These are phyloP conservation scores for Zaprionus kolodkinae DNA, from an alignment of 1,140 invertebrate species.

Conservation along the genomic window DNA sequence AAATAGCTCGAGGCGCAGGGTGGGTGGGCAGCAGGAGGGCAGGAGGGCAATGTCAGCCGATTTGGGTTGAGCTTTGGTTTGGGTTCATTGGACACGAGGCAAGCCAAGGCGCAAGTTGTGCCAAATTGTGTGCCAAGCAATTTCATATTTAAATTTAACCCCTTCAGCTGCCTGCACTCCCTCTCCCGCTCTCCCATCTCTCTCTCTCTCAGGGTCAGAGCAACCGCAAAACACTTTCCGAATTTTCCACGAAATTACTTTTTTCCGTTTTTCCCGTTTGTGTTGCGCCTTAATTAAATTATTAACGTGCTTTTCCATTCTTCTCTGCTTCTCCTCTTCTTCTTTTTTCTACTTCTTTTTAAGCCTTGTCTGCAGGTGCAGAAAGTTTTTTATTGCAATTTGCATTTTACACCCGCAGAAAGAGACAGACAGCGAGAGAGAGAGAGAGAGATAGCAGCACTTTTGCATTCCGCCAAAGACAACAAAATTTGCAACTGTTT, in stretches of 20 bases:
- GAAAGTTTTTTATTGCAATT: slow-evolving; percentile 22
- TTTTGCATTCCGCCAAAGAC: not conserved
- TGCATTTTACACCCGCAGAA: slow-evolving; percentile 29
- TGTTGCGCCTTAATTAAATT: slow-evolving; percentile 3
- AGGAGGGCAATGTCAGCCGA: not conserved
- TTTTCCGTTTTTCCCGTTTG: not conserved
- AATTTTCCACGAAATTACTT: not conserved
- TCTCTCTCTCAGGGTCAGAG: too few relatives aligned
- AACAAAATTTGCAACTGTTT: slow-evolving; percentile 21
- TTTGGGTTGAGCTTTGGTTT: not conserved
- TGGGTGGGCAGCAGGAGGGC: not conserved
- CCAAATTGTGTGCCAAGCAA: slow-evolving; percentile 18
- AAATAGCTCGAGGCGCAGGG: slow-evolving; percentile 55
- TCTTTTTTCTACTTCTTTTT: not conserved
- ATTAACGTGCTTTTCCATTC: not conserved
- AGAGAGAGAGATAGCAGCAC: not conserved
- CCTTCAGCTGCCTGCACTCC: not conserved
- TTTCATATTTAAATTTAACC: slow-evolving; percentile 44
- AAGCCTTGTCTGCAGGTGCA: not conserved
- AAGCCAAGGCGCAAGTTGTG: not conserved
- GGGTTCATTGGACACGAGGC: not conserved
- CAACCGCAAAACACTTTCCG: not conserved
- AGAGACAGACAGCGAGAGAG: slow-evolving; percentile 3
- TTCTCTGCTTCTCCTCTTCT: not conserved
- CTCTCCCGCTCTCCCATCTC: too few relatives aligned